Base-by-base conservation (phyloP, 2,888 invertebrate species). In the Drosophila dives region DNA sequence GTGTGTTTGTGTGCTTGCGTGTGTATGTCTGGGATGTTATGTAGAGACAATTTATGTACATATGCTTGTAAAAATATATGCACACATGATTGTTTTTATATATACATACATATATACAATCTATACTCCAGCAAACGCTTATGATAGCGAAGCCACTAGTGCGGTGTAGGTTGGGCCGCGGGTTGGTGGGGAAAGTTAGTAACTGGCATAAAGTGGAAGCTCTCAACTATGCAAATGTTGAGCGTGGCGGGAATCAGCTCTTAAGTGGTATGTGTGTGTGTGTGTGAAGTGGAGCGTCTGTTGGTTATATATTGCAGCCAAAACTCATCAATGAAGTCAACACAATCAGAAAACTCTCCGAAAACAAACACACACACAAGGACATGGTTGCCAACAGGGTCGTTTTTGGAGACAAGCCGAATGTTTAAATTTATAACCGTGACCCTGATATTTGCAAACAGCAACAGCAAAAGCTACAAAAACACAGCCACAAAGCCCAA, bases 371-470 rank as follows among this genome's bases (percentile, higher is more conserved):
- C 33, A 38, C 51, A 36, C 42, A 55, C 63, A 80, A 70, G 80
- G 76, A 71, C 80, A 80, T 64, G 62, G 54, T 61, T 64, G 55
- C 61, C 71, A 75, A 33, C 80, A 76, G 77, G 77, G 77, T 76
- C 72, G 80, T 48, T 71, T 77, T 88, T 91, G 92, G 91, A 91
- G 92, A 91, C 91, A 88, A 73, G 67, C 77, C 71, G 69, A 89
- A 88, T 89, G 87, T 86, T 91, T 89, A 91, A 91, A 88, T 88
- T 91, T 91, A 90, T 91, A 91, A 90, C 91, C 91, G 89, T 91
- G 91, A 91, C 91, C 92, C 91, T 91, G 92, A 91, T 91, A 91
- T 87, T 91, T 90, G 81, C 88, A 79, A 84, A 78, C 71, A 49
- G 12, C 68, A 67, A 49, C 59, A 75, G 42, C 55, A 77, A 45